A percentile compares a stretch with the other conserved stretches of the same genome.
phyloP scores from a whole-genome alignment of 2,113 vertebrate species.

The rat (Rattus norvegicus) region GRCr8 NC_086025.1:58108501-58109000 shows the following conservation, averaged over 20 bases:
- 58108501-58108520: neutral
- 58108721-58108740: neutral
- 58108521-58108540: neutral
- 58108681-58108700: slow-evolving; percentile 5
- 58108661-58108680: neutral
- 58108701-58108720: neutral
- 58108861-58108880: neutral
- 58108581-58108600: neutral
- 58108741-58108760: neutral
- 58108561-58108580: neutral
- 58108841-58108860: neutral
- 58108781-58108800: slow-evolving; percentile 33
- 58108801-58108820: neutral
- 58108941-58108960: neutral
- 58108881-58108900: neutral
- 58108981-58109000: neutral
- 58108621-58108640: neutral
- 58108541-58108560: neutral
- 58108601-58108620: neutral
- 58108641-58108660: neutral
- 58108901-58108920: neutral
- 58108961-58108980: neutral
- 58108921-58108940: neutral
- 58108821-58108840: neutral
- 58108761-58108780: neutral